Conservation (phyloP, 2,888 invertebrate genomes). For the Cheilosia impressa region DNA sequence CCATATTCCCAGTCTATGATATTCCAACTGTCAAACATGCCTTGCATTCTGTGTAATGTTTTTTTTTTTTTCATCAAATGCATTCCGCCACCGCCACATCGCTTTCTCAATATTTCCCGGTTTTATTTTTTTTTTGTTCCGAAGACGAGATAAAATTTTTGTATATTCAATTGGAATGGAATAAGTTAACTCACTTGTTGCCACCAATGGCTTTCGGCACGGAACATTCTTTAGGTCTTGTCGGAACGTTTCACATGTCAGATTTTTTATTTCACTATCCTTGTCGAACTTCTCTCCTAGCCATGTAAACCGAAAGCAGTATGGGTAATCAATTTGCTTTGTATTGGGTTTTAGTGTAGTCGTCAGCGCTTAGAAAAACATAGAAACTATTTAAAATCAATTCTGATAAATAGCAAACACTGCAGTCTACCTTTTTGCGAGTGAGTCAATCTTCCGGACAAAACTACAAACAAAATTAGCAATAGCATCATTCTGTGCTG, state of each 20-base stretch:
- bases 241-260: slow-evolving; percentile 85
- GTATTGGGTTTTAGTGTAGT: slow-evolving; percentile 36
- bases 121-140: too few species aligned
- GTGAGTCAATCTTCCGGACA: slow-evolving; percentile 20
- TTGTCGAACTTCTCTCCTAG: slow-evolving; percentile 87
- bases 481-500: slow-evolving; percentile 27
- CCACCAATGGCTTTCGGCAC: slow-evolving; percentile 87
- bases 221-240: slow-evolving; percentile 85
- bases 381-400: slow-evolving; percentile 58
- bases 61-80: too few species aligned
- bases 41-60: too few species aligned
- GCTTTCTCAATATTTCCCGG: too few species aligned
- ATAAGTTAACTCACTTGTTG: slow-evolving; percentile 85
- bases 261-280: slow-evolving; percentile 84
- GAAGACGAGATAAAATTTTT: too few species aligned
- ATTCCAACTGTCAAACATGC: too few species aligned
- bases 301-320: slow-evolving; percentile 89
- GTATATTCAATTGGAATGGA: not conserved
- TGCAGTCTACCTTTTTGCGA: slow-evolving; percentile 19
- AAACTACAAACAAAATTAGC: slow-evolving; percentile 31
- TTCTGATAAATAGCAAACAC: slow-evolving; percentile 40
- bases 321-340: slow-evolving; percentile 78
- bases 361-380: slow-evolving; percentile 79
- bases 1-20: too few species aligned
- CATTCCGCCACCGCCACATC: too few species aligned